phyloP scores from a whole-genome alignment of 2,888 invertebrate species.

The Odontomyia ornata region DNA sequence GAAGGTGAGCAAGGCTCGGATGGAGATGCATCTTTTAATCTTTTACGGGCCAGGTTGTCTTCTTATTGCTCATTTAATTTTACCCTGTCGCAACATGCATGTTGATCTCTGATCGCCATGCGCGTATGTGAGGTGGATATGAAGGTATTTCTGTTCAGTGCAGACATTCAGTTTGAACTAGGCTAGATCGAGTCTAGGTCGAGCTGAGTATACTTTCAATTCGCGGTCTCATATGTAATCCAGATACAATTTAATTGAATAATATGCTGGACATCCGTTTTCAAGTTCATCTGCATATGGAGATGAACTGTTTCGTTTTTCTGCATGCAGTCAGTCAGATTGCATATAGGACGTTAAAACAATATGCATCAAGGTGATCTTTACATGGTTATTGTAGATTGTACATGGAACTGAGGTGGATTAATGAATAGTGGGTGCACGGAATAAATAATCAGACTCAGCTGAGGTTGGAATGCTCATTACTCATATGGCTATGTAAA shows the following conservation, averaged over 20 bases:
- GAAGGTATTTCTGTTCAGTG: no score
- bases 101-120: background rate
- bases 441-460: background rate
- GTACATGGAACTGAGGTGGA: no score
- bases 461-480: background rate
- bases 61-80: background rate
- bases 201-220: background rate
- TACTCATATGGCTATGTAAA: no score
- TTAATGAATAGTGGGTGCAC: no score
- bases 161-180: no score
- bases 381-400: background rate
- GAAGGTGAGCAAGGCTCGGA: conserved; percentile 23
- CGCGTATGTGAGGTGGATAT: no score
- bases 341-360: background rate
- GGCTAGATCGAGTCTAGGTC: conserved; percentile 18
- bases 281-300: conserved; percentile 44
- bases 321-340: background rate
- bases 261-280: conserved; percentile 42
- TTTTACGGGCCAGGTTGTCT: background rate
- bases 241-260: conserved; percentile 40
- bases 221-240: background rate
- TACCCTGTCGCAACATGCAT: background rate
- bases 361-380: conserved; percentile 30
- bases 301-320: background rate
- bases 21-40: background rate